Conservation (phyloP, 2,797 vertebrate species). For the Chelidonichthys spinosus region DNA sequence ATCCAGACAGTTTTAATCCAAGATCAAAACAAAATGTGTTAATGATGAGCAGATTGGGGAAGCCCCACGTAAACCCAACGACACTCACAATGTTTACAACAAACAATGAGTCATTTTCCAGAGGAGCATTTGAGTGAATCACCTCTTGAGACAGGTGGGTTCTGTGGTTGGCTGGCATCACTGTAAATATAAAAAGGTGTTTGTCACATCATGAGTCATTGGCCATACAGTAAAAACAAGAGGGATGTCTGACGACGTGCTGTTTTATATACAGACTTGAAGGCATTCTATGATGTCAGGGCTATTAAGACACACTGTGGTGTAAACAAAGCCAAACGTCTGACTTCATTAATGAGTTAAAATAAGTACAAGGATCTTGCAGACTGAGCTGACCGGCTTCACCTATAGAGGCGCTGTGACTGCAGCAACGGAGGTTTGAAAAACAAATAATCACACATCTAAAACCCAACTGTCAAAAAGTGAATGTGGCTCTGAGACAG, state of each 20-base stretch:
- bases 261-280: constrained; percentile 66
- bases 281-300: constrained; percentile 43
- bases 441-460: not conserved
- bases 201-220: constrained; percentile 50
- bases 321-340: constrained; percentile 39
- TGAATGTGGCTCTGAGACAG: constrained; percentile 16
- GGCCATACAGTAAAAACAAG: constrained; percentile 36
- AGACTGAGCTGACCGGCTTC: not conserved
- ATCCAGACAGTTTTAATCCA: constrained; percentile 43
- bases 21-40: constrained; percentile 55
- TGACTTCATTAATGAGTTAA: constrained; percentile 51
- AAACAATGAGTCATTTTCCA: constrained; percentile 75
- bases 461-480: constrained; percentile 19
- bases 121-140: constrained; percentile 48
- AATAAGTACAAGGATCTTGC: constrained; percentile 32
- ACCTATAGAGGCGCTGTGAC: not conserved
- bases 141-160: constrained; percentile 58
- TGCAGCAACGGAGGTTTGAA: constrained; percentile 11
- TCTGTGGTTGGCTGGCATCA: constrained; percentile 40
- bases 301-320: constrained; percentile 25
- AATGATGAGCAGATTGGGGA: constrained; percentile 50
- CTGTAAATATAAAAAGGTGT: constrained; percentile 45
- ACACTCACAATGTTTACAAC: constrained; percentile 59
- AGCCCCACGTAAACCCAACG: constrained; percentile 44
- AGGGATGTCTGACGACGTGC: constrained; percentile 41